Base-by-base conservation (phyloP, 1,140 invertebrate genomes). In the Lordiphosa stackelbergi region DNA sequence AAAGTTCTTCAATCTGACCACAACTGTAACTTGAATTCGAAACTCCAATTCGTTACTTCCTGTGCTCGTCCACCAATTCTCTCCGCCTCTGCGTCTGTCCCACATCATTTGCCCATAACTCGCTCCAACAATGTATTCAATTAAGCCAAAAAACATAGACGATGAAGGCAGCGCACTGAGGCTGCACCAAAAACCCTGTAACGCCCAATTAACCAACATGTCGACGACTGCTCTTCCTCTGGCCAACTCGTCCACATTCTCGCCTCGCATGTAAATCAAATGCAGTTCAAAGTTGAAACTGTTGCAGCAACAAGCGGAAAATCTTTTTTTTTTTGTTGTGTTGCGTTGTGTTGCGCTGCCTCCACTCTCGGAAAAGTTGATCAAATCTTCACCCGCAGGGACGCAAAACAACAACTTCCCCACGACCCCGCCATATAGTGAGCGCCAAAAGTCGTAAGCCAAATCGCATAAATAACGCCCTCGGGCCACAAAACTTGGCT, bases 201-300 rank as follows among this genome's bases (percentile, higher is more conserved):
- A 54, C 54, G 60, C 43, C 62, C 66, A 69, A 69, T 69, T 69
- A 69, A 69, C 47, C 60, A 54, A 56, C 61, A 47, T 69, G 66
- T 69, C 62, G 66, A 66, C 66, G 66, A 61, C 56, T 56, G 55
- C 45, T 42, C 36, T 42, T 34, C 34, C 2, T 12, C 10, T 9
- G 5, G 5, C 35, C 19, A 4, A 12, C 40, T 16, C 43, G 31
- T 31, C 24, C 31, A 46, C 43, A 46, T 46, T 31, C 43, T 46
- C 43, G 40, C 16, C 51, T 48, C 10, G 61, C 55, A 69, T 69
- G 66, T 69, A 69, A 66, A 69, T 69, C 66, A 69, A 66, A 52
- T 41, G 62, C 38, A 58, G 66, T 69, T 69, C 62, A 69, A 66
- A 69, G 66, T 69, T 66, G 47, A 69, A 66, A 69, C 53, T 60